Base-by-base conservation (phyloP, 2,888 invertebrate genomes). In the Cotesia congregata region DNA sequence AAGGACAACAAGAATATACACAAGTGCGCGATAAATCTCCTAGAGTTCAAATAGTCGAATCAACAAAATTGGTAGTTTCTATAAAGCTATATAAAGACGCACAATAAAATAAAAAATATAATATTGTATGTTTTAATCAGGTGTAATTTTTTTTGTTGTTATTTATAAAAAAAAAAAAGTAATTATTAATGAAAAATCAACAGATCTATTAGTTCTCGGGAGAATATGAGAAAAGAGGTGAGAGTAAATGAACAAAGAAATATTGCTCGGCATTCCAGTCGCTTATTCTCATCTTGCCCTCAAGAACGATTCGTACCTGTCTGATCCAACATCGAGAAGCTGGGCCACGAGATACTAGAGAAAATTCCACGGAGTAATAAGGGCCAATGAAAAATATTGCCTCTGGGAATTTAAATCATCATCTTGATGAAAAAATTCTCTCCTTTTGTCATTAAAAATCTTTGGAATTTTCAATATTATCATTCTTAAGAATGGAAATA, bases 321-420 rank as follows among this genome's bases (percentile, higher is more conserved):
- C 74, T 69, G 69, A 74, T 69, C 61, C 50, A 60, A 67, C 65
- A 59, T 71, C 41, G 62, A 67, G 64, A 40, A 60, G 67, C 15
- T 30, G 38, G 62, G 61, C 17, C n/a, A 61, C 60, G 20, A 38
- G 68, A 41, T 65, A 40, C 73, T 65, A 17, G 20, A 65, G 61
- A 65, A 50, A 69, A 75, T 74, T 77, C 70, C 67, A 72, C 60
- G 69, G 64, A 61, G 75, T 70, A 72, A 75, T 75, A 73, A 76
- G 73, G 72, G 40, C 76, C 73, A 77, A 77, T 77, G 76, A 77
- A 64, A 73, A 73, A 77, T 77, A 77, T 77, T 72, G 64, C 73
- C 67, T 67, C 68, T 38, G 73, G 69, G 69, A 77, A 73, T 73
- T 40, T 72, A 59, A 73, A 77, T 77, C 72, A 77, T 77, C 76